These are phyloP conservation scores for Drosophila paulistorum DNA, from an alignment of 1,140 invertebrate species.

Conservation along the genomic window DNA sequence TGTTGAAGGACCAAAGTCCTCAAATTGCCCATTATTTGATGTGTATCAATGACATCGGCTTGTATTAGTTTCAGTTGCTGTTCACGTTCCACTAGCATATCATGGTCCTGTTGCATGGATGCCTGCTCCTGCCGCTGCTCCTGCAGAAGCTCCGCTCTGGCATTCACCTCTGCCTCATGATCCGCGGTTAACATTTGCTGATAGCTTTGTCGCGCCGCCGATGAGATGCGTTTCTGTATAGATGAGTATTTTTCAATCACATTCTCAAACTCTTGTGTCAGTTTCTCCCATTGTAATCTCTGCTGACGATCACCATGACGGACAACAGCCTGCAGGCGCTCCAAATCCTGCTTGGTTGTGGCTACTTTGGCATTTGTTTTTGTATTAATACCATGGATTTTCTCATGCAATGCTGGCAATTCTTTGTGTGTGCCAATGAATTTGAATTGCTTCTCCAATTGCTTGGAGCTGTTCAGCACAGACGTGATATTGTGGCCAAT, in stretches of 20 bases:
- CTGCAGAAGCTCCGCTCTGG: conserved; percentile 84
- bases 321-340: conserved; percentile 87
- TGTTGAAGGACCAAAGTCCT: conserved; percentile 92
- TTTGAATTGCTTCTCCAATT: conserved; percentile 89
- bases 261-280: conserved; percentile 91
- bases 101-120: conserved; percentile 91
- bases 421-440: conserved; percentile 91
- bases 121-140: conserved; percentile 85
- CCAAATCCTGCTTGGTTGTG: conserved; percentile 89
- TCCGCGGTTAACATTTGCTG: conserved; percentile 83
- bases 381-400: conserved; percentile 89
- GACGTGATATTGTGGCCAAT: conserved; percentile 91
- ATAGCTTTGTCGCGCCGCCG: conserved; percentile 90
- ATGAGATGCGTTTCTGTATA: conserved; percentile 90
- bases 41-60: conserved; percentile 94
- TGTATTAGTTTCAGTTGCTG: conserved; percentile 90
- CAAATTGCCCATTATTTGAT: conserved; percentile 96
- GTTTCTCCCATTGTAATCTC: conserved; percentile 91
- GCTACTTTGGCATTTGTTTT: conserved; percentile 90
- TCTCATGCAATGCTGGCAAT: conserved; percentile 84
- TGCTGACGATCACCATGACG: conserved; percentile 89
- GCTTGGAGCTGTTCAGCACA: conserved; percentile 88
- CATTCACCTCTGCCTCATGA: conserved; percentile 77
- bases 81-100: conserved; percentile 90
- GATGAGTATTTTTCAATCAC: conserved; percentile 90